Percentiles rank a stretch among this genome's conserved stretches.
Evolutionary conservation across 2,113 vertebrate species (phyloP).

Genomic region (Charadrius vociferus): DNA sequence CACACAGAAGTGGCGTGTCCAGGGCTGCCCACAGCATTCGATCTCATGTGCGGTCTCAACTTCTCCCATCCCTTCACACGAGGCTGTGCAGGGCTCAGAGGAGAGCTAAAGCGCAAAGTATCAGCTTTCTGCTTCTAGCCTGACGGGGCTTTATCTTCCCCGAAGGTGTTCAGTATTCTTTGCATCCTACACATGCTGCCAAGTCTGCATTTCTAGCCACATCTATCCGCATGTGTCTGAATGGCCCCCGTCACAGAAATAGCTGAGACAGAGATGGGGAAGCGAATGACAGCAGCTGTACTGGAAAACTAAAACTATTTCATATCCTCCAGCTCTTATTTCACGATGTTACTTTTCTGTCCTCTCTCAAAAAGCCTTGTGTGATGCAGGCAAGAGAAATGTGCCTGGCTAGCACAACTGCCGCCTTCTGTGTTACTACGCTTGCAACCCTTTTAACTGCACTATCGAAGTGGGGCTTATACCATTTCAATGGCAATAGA

Average conservation of each 20-base stretch:
- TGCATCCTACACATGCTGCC: background rate
- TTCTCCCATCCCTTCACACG: fast-evolving
- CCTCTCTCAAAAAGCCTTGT: background rate
- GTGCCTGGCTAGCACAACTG: background rate
- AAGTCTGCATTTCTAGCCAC: background rate
- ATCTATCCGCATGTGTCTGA: background rate
- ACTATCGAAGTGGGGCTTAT: background rate
- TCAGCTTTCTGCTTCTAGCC: background rate
- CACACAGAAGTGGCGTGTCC: fast-evolving
- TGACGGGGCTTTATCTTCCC: background rate
- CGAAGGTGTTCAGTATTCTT: background rate
- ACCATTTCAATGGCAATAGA: background rate
- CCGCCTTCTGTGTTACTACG: background rate
- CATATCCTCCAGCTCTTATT: constrained; percentile 18
- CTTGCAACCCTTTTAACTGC: background rate
- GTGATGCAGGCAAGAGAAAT: background rate
- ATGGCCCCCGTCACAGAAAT: background rate
- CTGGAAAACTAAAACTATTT: background rate
- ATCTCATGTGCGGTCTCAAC: fast-evolving
- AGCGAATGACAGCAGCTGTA: background rate
- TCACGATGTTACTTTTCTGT: background rate
- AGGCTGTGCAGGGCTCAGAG: background rate
- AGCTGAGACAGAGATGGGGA: background rate
- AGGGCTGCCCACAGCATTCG: background rate
- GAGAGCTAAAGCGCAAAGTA: background rate